Evolutionary conservation across 2,888 invertebrate species (phyloP).

Genomic region (Drosophila pseudotakahashii): DNA sequence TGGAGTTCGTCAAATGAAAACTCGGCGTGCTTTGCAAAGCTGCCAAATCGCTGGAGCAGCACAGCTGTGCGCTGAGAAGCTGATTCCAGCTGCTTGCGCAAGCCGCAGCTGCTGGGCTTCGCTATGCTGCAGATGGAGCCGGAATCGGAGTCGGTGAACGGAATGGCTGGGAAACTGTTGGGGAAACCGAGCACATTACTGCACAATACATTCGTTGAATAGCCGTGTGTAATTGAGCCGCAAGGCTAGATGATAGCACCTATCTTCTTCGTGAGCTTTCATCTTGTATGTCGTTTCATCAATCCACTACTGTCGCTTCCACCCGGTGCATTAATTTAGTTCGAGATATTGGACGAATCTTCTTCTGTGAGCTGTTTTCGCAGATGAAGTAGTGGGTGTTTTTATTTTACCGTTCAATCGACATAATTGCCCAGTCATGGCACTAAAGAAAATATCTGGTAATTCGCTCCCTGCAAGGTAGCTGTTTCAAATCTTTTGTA

Average conservation of each 20-base stretch:
- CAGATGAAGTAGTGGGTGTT: no score
- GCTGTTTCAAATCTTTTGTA: neutral
- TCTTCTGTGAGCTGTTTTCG: no score
- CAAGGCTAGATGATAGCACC: slow-evolving; percentile 2
- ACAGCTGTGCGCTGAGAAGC: slow-evolving; percentile 11
- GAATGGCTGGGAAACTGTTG: neutral
- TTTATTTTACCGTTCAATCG: neutral
- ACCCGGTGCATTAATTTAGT: neutral
- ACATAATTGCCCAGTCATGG: slow-evolving; percentile 2
- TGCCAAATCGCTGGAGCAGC: slow-evolving; percentile 9
- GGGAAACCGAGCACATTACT: neutral
- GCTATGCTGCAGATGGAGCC: neutral
- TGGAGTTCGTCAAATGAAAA: slow-evolving; percentile 9
- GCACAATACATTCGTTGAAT: neutral
- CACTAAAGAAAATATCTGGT: neutral
- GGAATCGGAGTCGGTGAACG: neutral
- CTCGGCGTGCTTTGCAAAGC: slow-evolving; percentile 1
- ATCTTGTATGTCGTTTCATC: neutral
- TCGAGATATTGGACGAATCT: neutral
- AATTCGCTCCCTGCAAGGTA: neutral
- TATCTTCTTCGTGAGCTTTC: slow-evolving; percentile 5
- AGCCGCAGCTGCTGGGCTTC: slow-evolving; percentile 7
- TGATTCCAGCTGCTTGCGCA: slow-evolving; percentile 11
- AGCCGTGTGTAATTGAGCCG: neutral
- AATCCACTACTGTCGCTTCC: neutral